Base-by-base conservation (phyloP, 1,140 invertebrate species). In the Aethina tumida region DNA sequence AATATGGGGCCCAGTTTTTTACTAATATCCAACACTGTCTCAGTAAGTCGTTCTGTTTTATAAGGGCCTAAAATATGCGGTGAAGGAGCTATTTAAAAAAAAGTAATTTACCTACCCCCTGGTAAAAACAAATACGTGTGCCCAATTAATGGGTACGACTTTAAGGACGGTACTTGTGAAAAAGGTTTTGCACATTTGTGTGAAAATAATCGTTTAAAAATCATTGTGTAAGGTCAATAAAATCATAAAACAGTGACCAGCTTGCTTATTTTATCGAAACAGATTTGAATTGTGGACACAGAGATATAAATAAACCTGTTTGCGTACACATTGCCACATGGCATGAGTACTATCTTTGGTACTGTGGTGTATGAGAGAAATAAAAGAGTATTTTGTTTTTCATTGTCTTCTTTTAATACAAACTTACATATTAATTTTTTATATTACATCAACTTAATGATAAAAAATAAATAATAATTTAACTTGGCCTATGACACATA, bases 91-190 rank as follows among this genome's bases (percentile, higher is more conserved):
- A 28, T 12, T 8, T 21, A 36, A 24, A 29, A 16, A n/a, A 13
- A 16, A 35, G 12, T 8, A 16, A 37, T 13, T 10, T 31, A 49
- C 40, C 49, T 53, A 59, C 58, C 53, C 12, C 51, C 53, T 17
- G 55, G 56, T 9, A 55, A 36, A 51, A 64, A 64, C 21, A 64
- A 48, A 47, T 62, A 52, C 0, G 55, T 44, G 43, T 64, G 59
- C 1, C 60, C 59, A 33, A 64, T 39, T n/a, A 64, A 7, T 7
- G 59, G 59, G 28, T 35, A 55, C 16, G 41, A 21, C 38, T 35
- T 45, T 22, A 57, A 53, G 24, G 52, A 49, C 13, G 60, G 60
- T 5, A 63, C 41, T 2, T 49, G 39, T 22, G 40, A 25, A 39
- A 55, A 59, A 15, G 49, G 30, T 47, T 54, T 56, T 21, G 37